These are phyloP conservation scores for Teinopalpus imperialis DNA, from an alignment of 2,888 invertebrate genomes.

Conservation along the genomic window DNA sequence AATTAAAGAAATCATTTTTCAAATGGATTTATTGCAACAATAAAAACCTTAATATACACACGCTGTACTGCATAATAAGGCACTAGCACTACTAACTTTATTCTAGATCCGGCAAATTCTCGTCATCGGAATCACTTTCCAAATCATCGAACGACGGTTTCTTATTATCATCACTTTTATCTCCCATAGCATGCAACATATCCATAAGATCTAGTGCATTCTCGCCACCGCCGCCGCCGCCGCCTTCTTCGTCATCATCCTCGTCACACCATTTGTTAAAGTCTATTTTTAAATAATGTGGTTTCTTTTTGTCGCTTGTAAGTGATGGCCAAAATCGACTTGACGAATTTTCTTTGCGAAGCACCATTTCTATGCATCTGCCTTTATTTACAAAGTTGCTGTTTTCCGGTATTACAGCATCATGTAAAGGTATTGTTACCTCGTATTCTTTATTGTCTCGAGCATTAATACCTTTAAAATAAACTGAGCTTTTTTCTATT, in stretches of 20 bases:
- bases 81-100: slow-evolving; percentile 63
- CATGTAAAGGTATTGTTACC: slow-evolving; percentile 92
- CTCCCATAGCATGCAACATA: slow-evolving; percentile 88
- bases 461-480: slow-evolving; percentile 93
- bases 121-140: slow-evolving; percentile 91
- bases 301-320: slow-evolving; percentile 93
- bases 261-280: slow-evolving; percentile 99
- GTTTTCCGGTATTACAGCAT: slow-evolving; percentile 91
- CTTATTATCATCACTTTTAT: slow-evolving; percentile 70
- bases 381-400: slow-evolving; percentile 87
- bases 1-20: slow-evolving; percentile 37
- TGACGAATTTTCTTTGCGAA: slow-evolving; percentile 86
- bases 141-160: slow-evolving; percentile 90
- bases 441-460: slow-evolving; percentile 93
- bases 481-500: slow-evolving; percentile 87
- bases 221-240: slow-evolving; percentile 60
- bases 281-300: slow-evolving; percentile 98
- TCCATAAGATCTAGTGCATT: slow-evolving; percentile 83
- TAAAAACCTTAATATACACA: slow-evolving; percentile 76
- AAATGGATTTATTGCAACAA: slow-evolving; percentile 72
- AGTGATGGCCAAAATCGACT: slow-evolving; percentile 94
- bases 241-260: slow-evolving; percentile 93
- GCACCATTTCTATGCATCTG: slow-evolving; percentile 88
- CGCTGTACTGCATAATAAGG: slow-evolving; percentile 61
- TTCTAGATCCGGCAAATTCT: slow-evolving; percentile 89